phyloP scores from a whole-genome alignment of 64 coral and sea anemone genomes.

The Cladopsammia gracilis region DNA sequence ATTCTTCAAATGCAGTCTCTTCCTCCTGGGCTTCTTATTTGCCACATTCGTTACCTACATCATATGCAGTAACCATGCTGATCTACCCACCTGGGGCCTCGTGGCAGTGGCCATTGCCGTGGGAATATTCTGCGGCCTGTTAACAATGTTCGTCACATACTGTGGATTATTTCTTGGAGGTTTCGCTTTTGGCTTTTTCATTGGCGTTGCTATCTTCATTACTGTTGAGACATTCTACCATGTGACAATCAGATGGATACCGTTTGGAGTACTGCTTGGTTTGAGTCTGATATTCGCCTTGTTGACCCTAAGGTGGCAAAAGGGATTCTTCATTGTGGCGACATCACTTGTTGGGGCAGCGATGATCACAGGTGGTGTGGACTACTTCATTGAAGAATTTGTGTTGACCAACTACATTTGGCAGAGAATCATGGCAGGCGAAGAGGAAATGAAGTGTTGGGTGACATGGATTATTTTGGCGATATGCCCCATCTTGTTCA shows the following conservation, averaged over 20 bases:
- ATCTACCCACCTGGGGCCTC: constrained; percentile 75
- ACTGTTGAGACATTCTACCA: constrained; percentile 66
- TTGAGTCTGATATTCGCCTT: constrained; percentile 77
- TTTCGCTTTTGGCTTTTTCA: constrained; percentile 93
- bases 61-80: constrained; percentile 77
- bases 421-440: constrained; percentile 78
- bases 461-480: constrained; percentile 82
- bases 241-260: constrained; percentile 89
- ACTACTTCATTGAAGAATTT: constrained; percentile 95
- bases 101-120: constrained; percentile 82
- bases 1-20: constrained; percentile 86
- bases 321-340: constrained; percentile 77
- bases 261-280: constrained; percentile 92
- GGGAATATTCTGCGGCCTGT: constrained; percentile 85
- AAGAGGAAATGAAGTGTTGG: constrained; percentile 60
- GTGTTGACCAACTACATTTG: constrained; percentile 78
- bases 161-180: constrained; percentile 94
- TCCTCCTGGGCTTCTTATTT: constrained; percentile 81
- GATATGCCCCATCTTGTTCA: constrained; percentile 91
- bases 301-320: constrained; percentile 85
- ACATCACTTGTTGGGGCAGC: constrained; percentile 84
- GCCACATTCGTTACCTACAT: constrained; percentile 92
- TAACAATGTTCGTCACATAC: constrained; percentile 87
- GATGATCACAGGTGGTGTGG: constrained; percentile 72
- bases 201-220: constrained; percentile 77